These are phyloP conservation scores for Sebastes kiyomatsui DNA, from an alignment of 2,797 vertebrate species.

Conservation along the genomic window DNA sequence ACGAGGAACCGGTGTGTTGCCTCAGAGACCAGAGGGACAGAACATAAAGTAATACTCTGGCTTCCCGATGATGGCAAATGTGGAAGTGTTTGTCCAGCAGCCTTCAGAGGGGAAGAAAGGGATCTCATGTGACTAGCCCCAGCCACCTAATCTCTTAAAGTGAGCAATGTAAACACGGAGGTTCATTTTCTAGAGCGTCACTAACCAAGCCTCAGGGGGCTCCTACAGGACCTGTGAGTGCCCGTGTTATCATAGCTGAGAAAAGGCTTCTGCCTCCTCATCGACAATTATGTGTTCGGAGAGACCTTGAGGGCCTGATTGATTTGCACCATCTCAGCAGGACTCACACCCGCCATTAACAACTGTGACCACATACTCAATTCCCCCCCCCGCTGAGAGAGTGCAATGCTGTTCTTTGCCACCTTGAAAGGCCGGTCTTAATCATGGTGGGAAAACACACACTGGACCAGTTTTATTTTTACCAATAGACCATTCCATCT, in stretches of 20 bases:
- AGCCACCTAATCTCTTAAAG: conserved; percentile 67
- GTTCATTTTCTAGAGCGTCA: conserved; percentile 62
- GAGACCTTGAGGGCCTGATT: conserved; percentile 69
- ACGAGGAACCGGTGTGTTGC: conserved; percentile 31
- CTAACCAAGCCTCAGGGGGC: conserved; percentile 53
- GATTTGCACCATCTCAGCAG: conserved; percentile 67
- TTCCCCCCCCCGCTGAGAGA: conserved; percentile 22
- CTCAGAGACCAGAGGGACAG: conserved; percentile 41
- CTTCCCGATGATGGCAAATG: conserved; percentile 47
- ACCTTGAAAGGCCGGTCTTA: conserved; percentile 48
- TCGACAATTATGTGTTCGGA: conserved; percentile 70
- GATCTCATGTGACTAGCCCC: conserved; percentile 62
- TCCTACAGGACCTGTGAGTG: conserved; percentile 48
- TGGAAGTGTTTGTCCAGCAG: conserved; percentile 69
- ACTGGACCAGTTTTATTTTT: conserved; percentile 47
- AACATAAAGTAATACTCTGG: conserved; percentile 34
- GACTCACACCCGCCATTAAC: conserved; percentile 42
- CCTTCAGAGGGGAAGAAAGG: conserved; percentile 47
- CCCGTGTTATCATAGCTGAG: conserved; percentile 47
- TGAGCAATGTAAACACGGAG: conserved; percentile 69
- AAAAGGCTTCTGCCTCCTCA: conserved; percentile 55
- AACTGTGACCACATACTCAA: conserved; percentile 21
- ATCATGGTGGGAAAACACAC: conserved; percentile 55
- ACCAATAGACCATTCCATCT: conserved; percentile 20
- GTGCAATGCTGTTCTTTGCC: conserved; percentile 45